Percentiles rank a stretch among this genome's conserved stretches.
These are phyloP conservation scores for Todus mexicanus DNA, from an alignment of 2,797 vertebrate species.

Conservation along the genomic window DNA sequence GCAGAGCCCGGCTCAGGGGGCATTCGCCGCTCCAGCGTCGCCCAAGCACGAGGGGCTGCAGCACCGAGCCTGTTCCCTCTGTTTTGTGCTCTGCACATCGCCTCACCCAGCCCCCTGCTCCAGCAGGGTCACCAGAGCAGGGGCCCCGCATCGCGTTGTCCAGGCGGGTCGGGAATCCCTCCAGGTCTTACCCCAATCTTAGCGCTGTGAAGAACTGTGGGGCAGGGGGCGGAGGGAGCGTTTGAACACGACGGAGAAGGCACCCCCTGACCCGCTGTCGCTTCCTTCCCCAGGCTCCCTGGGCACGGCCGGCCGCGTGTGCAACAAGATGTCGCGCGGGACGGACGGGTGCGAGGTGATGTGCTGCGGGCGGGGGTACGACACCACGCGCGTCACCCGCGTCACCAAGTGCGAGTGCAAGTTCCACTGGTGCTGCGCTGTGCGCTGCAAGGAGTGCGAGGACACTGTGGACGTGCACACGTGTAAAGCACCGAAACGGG, in stretches of 20 bases:
- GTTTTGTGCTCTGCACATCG: rapidly evolving
- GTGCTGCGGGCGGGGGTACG: constrained; percentile 97
- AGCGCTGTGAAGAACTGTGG: rapidly evolving
- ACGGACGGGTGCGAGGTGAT: constrained; percentile 96
- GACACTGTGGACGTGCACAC: constrained; percentile 93
- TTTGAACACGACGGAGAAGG: rapidly evolving
- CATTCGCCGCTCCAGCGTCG: too few species aligned
- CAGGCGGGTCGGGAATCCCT: background rate
- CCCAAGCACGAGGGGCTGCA: background rate
- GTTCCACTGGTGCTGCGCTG: constrained; percentile 98
- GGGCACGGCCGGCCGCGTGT: constrained; percentile 92
- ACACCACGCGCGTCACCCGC: constrained; percentile 91
- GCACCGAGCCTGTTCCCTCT: background rate
- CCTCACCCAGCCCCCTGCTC: too few species aligned
- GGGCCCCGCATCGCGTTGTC: background rate
- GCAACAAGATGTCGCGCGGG: constrained; percentile 89
- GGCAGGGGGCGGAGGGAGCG: rapidly evolving
- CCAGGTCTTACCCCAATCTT: background rate
- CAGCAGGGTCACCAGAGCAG: background rate
- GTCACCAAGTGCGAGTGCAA: constrained; percentile 97
- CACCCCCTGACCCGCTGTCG: background rate
- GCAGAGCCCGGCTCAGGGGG: background rate
- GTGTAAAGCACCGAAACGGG: constrained; percentile 93
- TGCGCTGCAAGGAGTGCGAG: constrained; percentile 94
- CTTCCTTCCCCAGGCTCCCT: constrained; percentile 82